Base-by-base conservation (phyloP, 2,888 invertebrate genomes). In the Ophioninae sp. region DNA sequence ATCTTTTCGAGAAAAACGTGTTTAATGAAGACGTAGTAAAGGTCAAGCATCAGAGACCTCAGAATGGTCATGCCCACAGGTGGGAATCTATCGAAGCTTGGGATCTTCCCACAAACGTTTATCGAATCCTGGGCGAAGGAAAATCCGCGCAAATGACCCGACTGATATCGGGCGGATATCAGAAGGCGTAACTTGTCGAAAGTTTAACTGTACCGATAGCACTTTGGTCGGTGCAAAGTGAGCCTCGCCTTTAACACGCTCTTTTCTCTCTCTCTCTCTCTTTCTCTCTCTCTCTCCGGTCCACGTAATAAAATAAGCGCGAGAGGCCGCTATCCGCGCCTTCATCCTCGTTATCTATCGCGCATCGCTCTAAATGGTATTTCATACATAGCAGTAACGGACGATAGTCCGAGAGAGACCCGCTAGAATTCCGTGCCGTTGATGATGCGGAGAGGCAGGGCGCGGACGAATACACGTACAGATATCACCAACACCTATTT, bases 341-440 rank as follows among this genome's bases (percentile, higher is more conserved):
- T 64, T 61, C 51, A 56, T 77, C 69, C 73, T 68, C 56, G 64
- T 69, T 84, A 84, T 84, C 83, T 81, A 84, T 80, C 79, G 79
- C 71, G 79, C 67, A 83, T 84, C 81, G 83, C 83, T 84, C 83
- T 84, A 81, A 84, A 84, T 81, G 81, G 78, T 79, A 81, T 84
- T 81, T 84, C 79, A 75, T 81, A 81, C 64, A 74, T 76, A 77
- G 75, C 44, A 77, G 67, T 67, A 61, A 37, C 73, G 77, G 63
- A 68, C 72, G 72, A 71, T 75, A 63, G 73, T 64, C 65, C 68
- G 78, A 37, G 72, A 61, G 79, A 61, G 79, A 58, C 13, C 74
- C 30, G 56, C 76, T 51, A 69, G 81, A 71, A 81, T 78, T 74
- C 77, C 65, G 65, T 64, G 51, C 44, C 58, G 63, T 59, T 22